Percentiles rank a stretch among this genome's conserved stretches.
Conservation (phyloP, 2,113 vertebrate genomes). For the Panurus biarmicus region DNA sequence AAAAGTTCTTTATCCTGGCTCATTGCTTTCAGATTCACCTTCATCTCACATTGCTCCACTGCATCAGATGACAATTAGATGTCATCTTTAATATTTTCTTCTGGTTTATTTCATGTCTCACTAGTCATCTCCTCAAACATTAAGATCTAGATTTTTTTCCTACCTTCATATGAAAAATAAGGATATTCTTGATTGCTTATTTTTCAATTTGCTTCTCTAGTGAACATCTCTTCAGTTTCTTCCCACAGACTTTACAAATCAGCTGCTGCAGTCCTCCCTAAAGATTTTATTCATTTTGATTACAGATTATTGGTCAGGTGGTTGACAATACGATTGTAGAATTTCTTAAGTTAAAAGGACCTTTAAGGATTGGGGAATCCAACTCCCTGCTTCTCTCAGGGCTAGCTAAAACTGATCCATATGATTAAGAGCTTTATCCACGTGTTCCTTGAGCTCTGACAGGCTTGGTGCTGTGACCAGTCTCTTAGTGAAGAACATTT, state of each 20-base stretch:
- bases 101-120: not conserved
- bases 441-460: not conserved
- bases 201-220: not conserved
- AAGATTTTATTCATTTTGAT: not conserved
- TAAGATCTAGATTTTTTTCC: not conserved
- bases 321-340: not conserved
- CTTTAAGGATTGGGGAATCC: not conserved
- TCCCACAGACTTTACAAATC: not conserved
- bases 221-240: not conserved
- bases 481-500: not conserved
- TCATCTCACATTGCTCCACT: not conserved
- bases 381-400: not conserved
- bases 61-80: constrained; percentile 14
- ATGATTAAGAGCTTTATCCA: not conserved
- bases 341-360: not conserved
- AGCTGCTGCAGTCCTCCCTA: not conserved
- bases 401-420: not conserved
- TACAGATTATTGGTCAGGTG: not conserved
- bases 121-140: not conserved
- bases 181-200: not conserved
- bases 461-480: not conserved
- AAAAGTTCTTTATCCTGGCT: constrained; percentile 7
- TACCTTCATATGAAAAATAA: not conserved
- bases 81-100: not conserved
- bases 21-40: not conserved